These are phyloP conservation scores for Ricordea florida DNA, from an alignment of 92 coral and sea anemone genomes.

Conservation along the genomic window DNA sequence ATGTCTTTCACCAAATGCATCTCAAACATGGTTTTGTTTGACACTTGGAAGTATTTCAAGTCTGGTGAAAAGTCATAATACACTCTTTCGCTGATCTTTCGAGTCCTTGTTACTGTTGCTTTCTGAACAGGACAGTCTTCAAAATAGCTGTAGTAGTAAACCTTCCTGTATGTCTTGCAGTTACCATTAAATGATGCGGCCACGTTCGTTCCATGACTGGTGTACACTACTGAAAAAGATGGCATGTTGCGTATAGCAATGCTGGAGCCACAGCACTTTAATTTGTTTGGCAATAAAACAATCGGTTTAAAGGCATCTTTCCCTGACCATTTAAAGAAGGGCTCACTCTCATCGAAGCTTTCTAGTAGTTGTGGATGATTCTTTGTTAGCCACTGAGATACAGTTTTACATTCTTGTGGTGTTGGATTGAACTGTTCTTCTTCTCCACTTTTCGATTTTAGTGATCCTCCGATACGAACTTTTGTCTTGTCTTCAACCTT, in stretches of 20 bases:
- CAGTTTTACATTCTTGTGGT: neutral
- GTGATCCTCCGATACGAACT: too few relatives aligned
- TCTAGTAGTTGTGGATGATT: neutral
- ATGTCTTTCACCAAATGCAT: neutral
- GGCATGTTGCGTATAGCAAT: neutral
- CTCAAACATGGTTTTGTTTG: too few relatives aligned
- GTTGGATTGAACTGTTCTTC: neutral
- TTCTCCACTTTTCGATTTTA: neutral
- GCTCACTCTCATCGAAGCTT: slow-evolving; percentile 3
- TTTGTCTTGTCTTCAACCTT: too few relatives aligned
- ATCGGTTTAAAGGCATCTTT: neutral
- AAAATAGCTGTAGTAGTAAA: slow-evolving; percentile 9
- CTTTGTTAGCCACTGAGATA: neutral
- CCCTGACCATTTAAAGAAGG: neutral
- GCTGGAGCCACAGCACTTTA: neutral
- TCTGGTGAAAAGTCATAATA: neutral
- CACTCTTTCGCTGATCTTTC: neutral
- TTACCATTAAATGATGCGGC: slow-evolving; percentile 1
- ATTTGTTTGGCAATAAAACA: neutral
- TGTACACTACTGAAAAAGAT: slow-evolving; percentile 1
- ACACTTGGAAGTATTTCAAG: too few relatives aligned
- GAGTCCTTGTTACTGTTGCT: too few relatives aligned
- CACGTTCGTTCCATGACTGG: neutral
- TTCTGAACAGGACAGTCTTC: too few relatives aligned
- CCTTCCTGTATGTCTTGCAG: neutral